These are phyloP conservation scores for Nipponia nippon DNA, from an alignment of 2,113 vertebrate species.

Conservation along the genomic window DNA sequence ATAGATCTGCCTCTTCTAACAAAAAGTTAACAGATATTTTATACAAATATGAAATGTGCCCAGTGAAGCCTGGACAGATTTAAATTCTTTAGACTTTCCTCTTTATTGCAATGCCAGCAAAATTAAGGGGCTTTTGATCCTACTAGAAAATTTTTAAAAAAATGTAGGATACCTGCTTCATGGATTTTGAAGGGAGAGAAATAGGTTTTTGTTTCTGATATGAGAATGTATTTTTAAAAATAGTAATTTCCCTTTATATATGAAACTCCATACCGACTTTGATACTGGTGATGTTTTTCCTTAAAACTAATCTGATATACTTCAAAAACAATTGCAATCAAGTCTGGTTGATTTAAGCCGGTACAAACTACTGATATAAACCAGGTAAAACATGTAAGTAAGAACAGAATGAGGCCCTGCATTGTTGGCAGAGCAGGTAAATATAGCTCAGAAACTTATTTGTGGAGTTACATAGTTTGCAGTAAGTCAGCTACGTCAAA, in stretches of 20 bases:
- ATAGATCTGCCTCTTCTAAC: background rate
- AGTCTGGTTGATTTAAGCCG: background rate
- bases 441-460: background rate
- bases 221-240: background rate
- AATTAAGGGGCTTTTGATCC: slow-evolving; percentile 55
- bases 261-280: background rate
- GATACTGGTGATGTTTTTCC: background rate
- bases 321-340: background rate
- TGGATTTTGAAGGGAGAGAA: background rate
- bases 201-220: background rate
- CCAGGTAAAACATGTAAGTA: background rate
- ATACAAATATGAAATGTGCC: slow-evolving; percentile 2
- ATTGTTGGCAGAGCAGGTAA: background rate
- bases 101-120: slow-evolving; percentile 51
- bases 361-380: background rate
- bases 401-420: background rate
- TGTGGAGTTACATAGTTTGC: background rate
- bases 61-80: slow-evolving; percentile 21
- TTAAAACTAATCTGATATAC: background rate
- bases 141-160: background rate
- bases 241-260: background rate
- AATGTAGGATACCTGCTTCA: background rate
- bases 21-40: slow-evolving; percentile 32
- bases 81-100: slow-evolving; percentile 42
- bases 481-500: background rate